These are phyloP conservation scores for Orbicella faveolata DNA, from an alignment of 64 coral and sea anemone genomes.

Conservation along the genomic window DNA sequence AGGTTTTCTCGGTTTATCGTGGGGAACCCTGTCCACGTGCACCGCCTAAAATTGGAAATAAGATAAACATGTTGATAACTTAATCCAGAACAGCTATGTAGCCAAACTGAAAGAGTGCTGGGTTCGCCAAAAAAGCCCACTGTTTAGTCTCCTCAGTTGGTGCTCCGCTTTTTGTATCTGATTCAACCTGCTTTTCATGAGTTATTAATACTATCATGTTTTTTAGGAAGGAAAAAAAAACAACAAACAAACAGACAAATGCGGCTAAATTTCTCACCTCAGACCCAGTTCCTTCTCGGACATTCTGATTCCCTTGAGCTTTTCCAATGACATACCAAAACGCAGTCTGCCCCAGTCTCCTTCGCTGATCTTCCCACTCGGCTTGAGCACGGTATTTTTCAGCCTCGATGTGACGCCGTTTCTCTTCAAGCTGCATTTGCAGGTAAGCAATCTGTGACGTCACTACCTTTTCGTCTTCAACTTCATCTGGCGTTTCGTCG, in stretches of 20 bases:
- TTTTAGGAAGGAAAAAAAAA: too few relatives aligned
- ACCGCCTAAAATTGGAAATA: not conserved
- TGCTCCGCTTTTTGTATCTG: too few relatives aligned
- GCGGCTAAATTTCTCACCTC: slow-evolving; percentile 27
- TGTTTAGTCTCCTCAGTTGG: too few relatives aligned
- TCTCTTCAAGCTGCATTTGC: slow-evolving; percentile 81
- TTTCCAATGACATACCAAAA: slow-evolving; percentile 88
- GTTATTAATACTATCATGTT: too few relatives aligned
- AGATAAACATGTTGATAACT: not conserved
- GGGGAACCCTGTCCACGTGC: not conserved
- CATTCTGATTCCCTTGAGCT: slow-evolving; percentile 37
- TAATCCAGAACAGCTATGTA: too few relatives aligned
- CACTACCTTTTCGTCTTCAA: slow-evolving; percentile 44
- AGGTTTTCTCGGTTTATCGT: not conserved
- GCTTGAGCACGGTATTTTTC: slow-evolving; percentile 78
- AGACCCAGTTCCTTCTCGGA: slow-evolving; percentile 40
- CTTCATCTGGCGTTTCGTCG: slow-evolving; percentile 40
- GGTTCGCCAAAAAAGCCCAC: too few relatives aligned
- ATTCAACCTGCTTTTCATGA: too few relatives aligned
- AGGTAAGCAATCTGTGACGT: slow-evolving; percentile 68
- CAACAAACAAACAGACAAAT: not conserved
- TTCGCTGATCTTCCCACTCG: slow-evolving; percentile 79
- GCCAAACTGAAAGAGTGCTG: too few relatives aligned
- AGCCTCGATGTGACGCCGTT: slow-evolving; percentile 87
- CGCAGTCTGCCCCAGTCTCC: slow-evolving; percentile 79